These are phyloP conservation scores for Nephrotoma flavescens DNA, from an alignment of 2,888 invertebrate species.

Conservation along the genomic window DNA sequence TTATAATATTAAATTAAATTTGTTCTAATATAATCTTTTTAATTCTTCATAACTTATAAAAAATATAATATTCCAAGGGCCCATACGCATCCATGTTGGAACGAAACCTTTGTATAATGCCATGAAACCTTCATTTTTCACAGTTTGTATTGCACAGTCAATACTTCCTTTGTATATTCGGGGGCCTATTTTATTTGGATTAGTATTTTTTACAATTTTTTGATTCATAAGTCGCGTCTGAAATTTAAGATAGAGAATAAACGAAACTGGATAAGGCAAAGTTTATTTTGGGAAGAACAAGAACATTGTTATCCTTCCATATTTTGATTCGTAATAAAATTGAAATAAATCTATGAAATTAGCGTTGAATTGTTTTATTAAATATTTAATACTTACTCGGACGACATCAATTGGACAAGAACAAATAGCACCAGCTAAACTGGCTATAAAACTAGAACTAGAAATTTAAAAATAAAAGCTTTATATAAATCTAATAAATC, in stretches of 20 bases:
- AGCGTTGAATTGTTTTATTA: background rate
- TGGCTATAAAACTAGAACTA: conserved; percentile 81
- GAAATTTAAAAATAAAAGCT: conserved; percentile 17
- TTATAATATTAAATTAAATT: background rate
- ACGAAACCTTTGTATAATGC: conserved; percentile 92
- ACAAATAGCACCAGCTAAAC: conserved; percentile 82
- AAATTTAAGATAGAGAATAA: conserved; percentile 19
- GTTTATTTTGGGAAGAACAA: too few species aligned
- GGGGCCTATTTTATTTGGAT: conserved; percentile 22
- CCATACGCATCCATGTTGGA: conserved; percentile 91
- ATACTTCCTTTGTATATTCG: conserved; percentile 66
- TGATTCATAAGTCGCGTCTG: conserved; percentile 94
- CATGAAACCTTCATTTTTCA: conserved; percentile 68
- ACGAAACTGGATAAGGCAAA: too few species aligned
- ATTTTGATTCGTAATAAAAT: too few species aligned
- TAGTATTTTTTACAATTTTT: conserved; percentile 36
- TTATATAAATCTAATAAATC: background rate
- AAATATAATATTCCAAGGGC: conserved; percentile 95
- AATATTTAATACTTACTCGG: conserved; percentile 43
- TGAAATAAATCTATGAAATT: too few species aligned
- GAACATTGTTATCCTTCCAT: too few species aligned
- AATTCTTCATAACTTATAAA: conserved; percentile 88
- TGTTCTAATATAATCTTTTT: conserved; percentile 49
- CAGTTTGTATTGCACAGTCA: conserved; percentile 73
- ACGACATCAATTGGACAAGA: conserved; percentile 91